phyloP scores from a whole-genome alignment of 2,888 invertebrate genomes.

The Pterostichus niger region DNA sequence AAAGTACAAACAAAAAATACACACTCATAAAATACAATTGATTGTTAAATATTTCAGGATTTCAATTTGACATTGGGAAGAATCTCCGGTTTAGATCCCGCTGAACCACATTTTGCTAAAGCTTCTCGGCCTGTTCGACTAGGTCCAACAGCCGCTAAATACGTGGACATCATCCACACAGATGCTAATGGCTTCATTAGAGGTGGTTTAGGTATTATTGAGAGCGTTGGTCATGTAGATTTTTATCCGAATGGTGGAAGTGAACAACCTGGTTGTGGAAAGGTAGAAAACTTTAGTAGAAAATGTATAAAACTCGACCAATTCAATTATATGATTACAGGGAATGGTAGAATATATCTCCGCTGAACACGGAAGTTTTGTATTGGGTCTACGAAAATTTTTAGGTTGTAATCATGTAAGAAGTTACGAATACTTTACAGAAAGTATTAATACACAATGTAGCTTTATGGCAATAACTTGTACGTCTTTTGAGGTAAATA shows the following conservation, averaged over 20 bases:
- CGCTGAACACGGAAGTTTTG: slow-evolving; percentile 82
- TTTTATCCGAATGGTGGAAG: slow-evolving; percentile 95
- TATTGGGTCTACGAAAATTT: slow-evolving; percentile 83
- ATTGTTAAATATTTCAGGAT: slow-evolving; percentile 76
- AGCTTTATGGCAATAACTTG: slow-evolving; percentile 90
- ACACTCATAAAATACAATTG: not conserved
- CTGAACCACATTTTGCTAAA: slow-evolving; percentile 93
- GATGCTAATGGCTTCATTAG: slow-evolving; percentile 89
- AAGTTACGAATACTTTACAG: slow-evolving; percentile 90
- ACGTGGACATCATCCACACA: slow-evolving; percentile 94
- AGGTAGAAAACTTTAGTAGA: slow-evolving; percentile 68
- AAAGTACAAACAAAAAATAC: slow-evolving; percentile 78
- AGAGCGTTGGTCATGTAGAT: slow-evolving; percentile 92
- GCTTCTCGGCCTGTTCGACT: slow-evolving; percentile 89
- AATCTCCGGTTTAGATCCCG: slow-evolving; percentile 94
- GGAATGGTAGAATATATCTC: slow-evolving; percentile 83
- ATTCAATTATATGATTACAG: not conserved
- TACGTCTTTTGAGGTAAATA: slow-evolving; percentile 84
- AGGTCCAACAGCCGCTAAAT: slow-evolving; percentile 91
- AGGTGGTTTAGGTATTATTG: slow-evolving; percentile 89
- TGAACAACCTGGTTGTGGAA: slow-evolving; percentile 85
- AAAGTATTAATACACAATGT: slow-evolving; percentile 89
- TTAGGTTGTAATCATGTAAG: slow-evolving; percentile 94
- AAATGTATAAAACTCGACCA: too few species aligned
- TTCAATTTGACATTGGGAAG: slow-evolving; percentile 86